Base-by-base conservation (phyloP, 2,888 invertebrate genomes). In the Chesias legatella region DNA sequence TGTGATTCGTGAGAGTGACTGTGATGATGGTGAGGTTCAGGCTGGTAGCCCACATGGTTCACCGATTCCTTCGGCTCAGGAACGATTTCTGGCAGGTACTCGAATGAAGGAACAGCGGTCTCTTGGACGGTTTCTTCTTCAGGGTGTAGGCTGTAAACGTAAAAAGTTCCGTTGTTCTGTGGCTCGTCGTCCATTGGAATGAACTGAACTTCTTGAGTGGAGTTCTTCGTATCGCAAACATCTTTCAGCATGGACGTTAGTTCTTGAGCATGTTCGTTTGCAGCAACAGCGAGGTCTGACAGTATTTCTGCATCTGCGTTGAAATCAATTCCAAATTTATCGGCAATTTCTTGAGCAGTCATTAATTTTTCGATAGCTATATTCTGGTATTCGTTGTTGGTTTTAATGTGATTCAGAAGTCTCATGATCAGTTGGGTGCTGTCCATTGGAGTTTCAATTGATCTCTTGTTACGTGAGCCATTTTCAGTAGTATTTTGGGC, bases 331-430 rank as follows among this genome's bases (percentile, higher is more conserved):
- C 82, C 81, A 47, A 71, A 86, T 64, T 86, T 85, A 24, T 84
- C 81, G 21, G 88, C 86, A 1, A 86, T 86, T 59, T 88, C 81
- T 62, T 86, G 84, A 28, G 86, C 86, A 1, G 75, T 67, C 85
- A 88, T 85, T 83, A 88, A 82, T 55, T 88, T 86, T 7, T 86
- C 88, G 8, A 88, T 85, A 1, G 85, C 85, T n/a, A 84, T 74
- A 43, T 85, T 86, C 38, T 88, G 88, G 42, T 76, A 78, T 53
- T 88, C 86, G 33, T 86, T 88, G 44, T 75, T 83, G 0, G 69
- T 67, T 49, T 85, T 86, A 1, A 88, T 86, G 43, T 88, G 86
- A 38, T 78, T 79, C 1, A 88, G 55, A 10, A 88, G 47, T 54
- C 79, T 70, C 64, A 74, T 77, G 0, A 88, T 72, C 7, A 84